Conservation (phyloP, 2,797 vertebrate genomes). For the Salarias fasciatus region DNA sequence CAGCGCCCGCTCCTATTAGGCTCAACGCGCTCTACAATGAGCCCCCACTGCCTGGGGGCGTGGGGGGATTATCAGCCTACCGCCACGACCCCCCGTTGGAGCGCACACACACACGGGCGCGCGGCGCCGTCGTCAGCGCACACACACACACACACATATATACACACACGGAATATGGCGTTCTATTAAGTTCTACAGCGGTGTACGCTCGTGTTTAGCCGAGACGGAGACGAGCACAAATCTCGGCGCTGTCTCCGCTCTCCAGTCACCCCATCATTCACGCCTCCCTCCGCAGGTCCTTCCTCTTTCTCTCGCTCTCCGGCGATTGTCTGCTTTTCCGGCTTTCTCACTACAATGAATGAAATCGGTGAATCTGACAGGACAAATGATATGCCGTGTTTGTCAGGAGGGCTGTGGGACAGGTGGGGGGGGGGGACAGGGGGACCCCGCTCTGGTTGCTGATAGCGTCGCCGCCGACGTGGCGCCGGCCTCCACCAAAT, state of each 20-base stretch:
- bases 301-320: constrained; percentile 32
- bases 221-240: constrained; percentile 62
- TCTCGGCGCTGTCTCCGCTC: constrained; percentile 69
- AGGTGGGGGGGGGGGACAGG: no score
- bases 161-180: constrained; percentile 37
- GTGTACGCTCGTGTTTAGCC: constrained; percentile 60
- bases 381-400: constrained; percentile 69
- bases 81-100: constrained; percentile 62
- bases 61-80: constrained; percentile 75
- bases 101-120: no score
- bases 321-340: constrained; percentile 63
- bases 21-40: constrained; percentile 77
- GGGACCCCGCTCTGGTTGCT: constrained; percentile 40
- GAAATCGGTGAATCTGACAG: constrained; percentile 79
- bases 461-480: constrained; percentile 50
- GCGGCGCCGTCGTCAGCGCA: no score
- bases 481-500: constrained; percentile 29
- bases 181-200: constrained; percentile 68
- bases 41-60: constrained; percentile 75
- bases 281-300: constrained; percentile 53
- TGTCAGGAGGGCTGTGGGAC: constrained; percentile 31
- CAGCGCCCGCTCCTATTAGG: constrained; percentile 81
- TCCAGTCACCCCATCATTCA: constrained; percentile 74
- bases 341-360: constrained; percentile 55
- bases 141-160: constrained; percentile 22